These are phyloP conservation scores for Triplophysa dalaica DNA, from an alignment of 2,113 vertebrate species.

Conservation along the genomic window DNA sequence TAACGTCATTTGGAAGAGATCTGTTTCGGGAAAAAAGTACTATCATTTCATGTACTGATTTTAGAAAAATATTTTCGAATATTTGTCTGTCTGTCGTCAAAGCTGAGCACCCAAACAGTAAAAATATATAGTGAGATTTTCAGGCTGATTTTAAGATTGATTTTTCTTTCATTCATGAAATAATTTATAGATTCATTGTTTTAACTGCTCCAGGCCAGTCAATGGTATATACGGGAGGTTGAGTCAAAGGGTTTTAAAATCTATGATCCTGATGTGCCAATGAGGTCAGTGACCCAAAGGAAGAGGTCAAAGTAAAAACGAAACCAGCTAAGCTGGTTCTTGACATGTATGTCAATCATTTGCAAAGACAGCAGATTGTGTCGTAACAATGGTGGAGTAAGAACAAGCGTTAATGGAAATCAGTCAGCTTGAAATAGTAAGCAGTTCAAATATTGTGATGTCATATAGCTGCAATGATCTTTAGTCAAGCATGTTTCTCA, in stretches of 20 bases:
- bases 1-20: neutral
- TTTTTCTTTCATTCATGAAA: too few species aligned
- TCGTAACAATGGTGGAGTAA: neutral
- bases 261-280: neutral
- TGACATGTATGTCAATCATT: neutral
- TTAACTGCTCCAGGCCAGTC: too few species aligned
- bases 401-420: neutral
- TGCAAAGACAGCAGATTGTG: neutral
- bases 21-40: neutral
- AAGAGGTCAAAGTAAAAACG: constrained; percentile 52
- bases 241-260: neutral
- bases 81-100: too few species aligned
- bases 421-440: neutral
- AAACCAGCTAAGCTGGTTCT: constrained; percentile 60
- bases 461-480: too few species aligned
- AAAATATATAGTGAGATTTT: too few species aligned
- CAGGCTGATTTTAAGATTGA: too few species aligned
- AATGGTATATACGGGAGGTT: neutral
- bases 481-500: neutral
- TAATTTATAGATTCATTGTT: too few species aligned
- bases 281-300: constrained; percentile 51
- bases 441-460: neutral
- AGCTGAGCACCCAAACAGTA: too few species aligned
- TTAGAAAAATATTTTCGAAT: too few species aligned
- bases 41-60: too few species aligned